Conservation (phyloP, 1,140 invertebrate species). For the Anastrepha obliqua region DNA sequence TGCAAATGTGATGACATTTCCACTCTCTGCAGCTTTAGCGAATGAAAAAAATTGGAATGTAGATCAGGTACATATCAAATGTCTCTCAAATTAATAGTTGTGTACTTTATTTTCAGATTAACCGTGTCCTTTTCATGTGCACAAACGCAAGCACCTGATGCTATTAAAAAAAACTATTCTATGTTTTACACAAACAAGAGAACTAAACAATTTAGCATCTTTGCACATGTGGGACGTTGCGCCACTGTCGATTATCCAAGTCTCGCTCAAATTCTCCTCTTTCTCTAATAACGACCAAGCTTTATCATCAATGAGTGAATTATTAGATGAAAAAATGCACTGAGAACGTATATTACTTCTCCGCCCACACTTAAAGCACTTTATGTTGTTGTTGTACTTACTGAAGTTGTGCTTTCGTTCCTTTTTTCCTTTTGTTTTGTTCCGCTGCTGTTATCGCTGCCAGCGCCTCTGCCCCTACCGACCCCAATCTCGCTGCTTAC, state of each 20-base stretch:
- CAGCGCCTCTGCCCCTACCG: background rate
- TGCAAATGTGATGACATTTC: too few species aligned
- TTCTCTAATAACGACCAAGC: constrained; percentile 24
- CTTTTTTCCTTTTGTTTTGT: background rate
- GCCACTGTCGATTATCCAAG: constrained; percentile 49
- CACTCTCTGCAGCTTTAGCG: too few species aligned
- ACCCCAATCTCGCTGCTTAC: too few species aligned
- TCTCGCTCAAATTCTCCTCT: background rate
- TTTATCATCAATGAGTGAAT: background rate
- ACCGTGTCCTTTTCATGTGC: constrained; percentile 27
- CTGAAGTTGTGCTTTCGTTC: background rate
- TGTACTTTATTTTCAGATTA: constrained; percentile 22
- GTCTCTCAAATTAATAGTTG: constrained; percentile 27
- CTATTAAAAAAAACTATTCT: constrained; percentile 39
- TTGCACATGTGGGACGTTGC: constrained; percentile 50
- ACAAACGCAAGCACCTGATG: constrained; percentile 46
- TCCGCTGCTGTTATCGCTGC: background rate
- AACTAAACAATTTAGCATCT: constrained; percentile 16
- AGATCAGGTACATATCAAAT: constrained; percentile 52
- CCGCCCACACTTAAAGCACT: constrained; percentile 53
- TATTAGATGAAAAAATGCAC: constrained; percentile 9
- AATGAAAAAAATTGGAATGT: background rate
- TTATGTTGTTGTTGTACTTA: constrained; percentile 45
- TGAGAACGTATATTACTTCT: constrained; percentile 52
- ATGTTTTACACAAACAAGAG: constrained; percentile 14